phyloP scores from a whole-genome alignment of 1,140 invertebrate genomes.

The Theocolax elegans region DNA sequence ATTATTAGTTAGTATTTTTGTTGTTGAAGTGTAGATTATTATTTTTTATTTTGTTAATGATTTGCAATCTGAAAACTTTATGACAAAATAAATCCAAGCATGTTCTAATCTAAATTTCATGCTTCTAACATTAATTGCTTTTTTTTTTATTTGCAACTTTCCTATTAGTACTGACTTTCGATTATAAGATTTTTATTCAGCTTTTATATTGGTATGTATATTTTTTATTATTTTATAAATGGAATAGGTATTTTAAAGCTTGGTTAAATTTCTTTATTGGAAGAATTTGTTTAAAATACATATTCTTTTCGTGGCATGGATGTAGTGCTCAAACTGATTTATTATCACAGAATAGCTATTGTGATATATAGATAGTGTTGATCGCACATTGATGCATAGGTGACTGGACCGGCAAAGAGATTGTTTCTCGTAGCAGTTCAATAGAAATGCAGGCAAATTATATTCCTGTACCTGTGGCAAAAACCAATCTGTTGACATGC shows the following conservation, averaged over 20 bases:
- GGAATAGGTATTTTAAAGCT: neutral
- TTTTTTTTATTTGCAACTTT: constrained; percentile 22
- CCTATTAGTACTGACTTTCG: neutral
- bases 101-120: constrained; percentile 6
- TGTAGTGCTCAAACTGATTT: constrained; percentile 69
- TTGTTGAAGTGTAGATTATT: neutral
- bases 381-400: constrained; percentile 68
- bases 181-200: neutral
- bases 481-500: constrained; percentile 53
- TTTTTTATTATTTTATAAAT: neutral
- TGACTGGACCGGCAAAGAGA: constrained; percentile 48
- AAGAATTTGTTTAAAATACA: constrained; percentile 41
- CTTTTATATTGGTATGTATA: constrained; percentile 20
- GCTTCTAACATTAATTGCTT: constrained; percentile 9
- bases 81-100: constrained; percentile 22
- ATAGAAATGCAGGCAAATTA: constrained; percentile 15
- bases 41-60: constrained; percentile 18
- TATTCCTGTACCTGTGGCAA: constrained; percentile 41
- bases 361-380: constrained; percentile 69
- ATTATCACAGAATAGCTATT: constrained; percentile 65
- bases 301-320: constrained; percentile 64
- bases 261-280: neutral
- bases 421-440: constrained; percentile 20
- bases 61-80: too few species aligned
- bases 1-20: neutral